phyloP scores from a whole-genome alignment of 2,888 invertebrate genomes.

The Litoditis marina region DNA sequence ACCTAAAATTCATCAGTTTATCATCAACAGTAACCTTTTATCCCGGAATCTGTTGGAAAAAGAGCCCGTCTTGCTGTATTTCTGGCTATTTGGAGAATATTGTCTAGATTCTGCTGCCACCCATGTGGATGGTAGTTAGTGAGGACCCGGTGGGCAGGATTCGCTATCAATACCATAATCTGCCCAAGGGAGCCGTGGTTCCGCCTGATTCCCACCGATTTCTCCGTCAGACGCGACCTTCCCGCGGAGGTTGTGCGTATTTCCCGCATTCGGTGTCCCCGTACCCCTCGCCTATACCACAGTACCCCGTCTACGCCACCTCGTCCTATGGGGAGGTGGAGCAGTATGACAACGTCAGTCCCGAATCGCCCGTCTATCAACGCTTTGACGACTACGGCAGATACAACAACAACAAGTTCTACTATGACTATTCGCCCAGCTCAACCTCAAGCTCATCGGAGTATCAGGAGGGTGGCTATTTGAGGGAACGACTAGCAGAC shows the following conservation, averaged over 20 bases:
- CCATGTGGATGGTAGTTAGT: conserved; percentile 44
- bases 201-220: conserved; percentile 2
- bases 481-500: too few species aligned
- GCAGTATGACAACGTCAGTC: conserved; percentile 39
- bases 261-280: conserved; percentile 27
- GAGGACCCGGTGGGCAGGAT: conserved; percentile 42
- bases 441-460: conserved; percentile 33
- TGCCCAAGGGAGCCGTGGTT: conserved; percentile 12
- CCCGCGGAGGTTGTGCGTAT: conserved; percentile 26
- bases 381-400: conserved; percentile 6
- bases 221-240: conserved; percentile 6
- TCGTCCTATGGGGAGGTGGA: conserved; percentile 10
- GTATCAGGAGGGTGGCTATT: conserved; percentile 37
- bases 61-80: too few species aligned
- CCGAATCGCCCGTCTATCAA: conserved; percentile 13
- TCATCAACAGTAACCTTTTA: too few species aligned
- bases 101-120: too few species aligned
- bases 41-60: too few species aligned
- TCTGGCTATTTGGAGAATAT: too few species aligned
- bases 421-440: conserved; percentile 18
- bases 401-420: conserved; percentile 3
- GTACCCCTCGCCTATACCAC: neutral
- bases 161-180: conserved; percentile 36
- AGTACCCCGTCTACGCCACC: neutral
- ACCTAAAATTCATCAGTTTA: too few species aligned